Evolutionary conservation across 2,113 vertebrate species (phyloP).

Genomic region (Osmerus mordax): DNA sequence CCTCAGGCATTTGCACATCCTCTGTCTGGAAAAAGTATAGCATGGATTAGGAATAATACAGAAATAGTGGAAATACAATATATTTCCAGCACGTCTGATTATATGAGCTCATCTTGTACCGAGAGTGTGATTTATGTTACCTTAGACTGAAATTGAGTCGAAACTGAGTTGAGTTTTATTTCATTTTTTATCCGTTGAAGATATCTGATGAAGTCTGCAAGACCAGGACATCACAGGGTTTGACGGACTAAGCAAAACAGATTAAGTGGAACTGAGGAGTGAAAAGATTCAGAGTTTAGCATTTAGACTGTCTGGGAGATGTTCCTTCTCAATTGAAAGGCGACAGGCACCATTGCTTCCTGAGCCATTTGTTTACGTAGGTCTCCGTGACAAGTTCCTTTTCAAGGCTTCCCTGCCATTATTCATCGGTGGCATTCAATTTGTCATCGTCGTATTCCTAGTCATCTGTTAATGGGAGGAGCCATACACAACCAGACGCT

Average conservation of each 20-base stretch:
- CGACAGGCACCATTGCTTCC: constrained; percentile 40
- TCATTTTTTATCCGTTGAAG: not conserved
- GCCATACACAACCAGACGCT: constrained; percentile 45
- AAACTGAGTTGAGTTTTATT: too few species aligned
- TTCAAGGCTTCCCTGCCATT: constrained; percentile 46
- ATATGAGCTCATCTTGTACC: too few species aligned
- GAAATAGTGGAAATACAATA: too few species aligned
- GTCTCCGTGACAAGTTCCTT: constrained; percentile 35
- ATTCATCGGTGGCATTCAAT: constrained; percentile 66
- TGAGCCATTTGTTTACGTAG: constrained; percentile 31
- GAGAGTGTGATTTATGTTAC: too few species aligned
- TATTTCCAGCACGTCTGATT: too few species aligned
- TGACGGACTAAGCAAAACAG: not conserved
- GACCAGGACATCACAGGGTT: not conserved
- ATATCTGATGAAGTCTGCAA: not conserved
- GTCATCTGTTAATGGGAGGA: constrained; percentile 54
- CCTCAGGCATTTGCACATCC: constrained; percentile 27
- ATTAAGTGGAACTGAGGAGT: not conserved
- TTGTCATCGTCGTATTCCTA: constrained; percentile 50
- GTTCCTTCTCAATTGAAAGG: constrained; percentile 16
- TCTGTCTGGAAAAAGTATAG: constrained; percentile 18
- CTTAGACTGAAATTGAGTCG: too few species aligned
- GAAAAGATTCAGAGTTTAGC: not conserved
- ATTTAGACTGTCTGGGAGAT: constrained; percentile 17
- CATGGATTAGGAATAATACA: not conserved